Evolutionary conservation across 2,113 vertebrate species (phyloP), one percentile per base, ranked within the genome.

Genomic region (Shinisaurus crocodilurus): DNA sequence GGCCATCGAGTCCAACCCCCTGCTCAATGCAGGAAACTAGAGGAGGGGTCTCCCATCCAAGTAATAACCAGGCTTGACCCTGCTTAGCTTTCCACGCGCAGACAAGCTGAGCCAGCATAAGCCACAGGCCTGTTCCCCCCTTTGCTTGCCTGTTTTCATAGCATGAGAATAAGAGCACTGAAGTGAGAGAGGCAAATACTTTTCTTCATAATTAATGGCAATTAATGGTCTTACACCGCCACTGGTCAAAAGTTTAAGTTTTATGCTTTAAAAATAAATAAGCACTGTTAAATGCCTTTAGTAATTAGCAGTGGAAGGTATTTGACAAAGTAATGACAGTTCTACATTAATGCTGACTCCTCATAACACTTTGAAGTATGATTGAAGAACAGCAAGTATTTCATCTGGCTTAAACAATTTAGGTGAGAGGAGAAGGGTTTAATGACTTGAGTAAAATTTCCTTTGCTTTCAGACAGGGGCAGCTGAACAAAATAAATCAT

Each of bases 381-480:
- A 85, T 72, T 90, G 84, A 82, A 82, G 81, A 63, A 63, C 1
- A 6, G 54, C 57, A 5, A 6, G 3, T 60, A 83, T 83, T 91
- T 82, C 85, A 69, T 87, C 7, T 25, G 67, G 60, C 57, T 63
- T 48, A 72, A 65, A 3, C 69, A 10, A 29, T 87, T 90, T 91
- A 27, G 75, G 25, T 20, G 34, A 50, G 34, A 50, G 91, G 90
- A 74, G 80, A 74, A 63, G 29, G 54, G 81, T 86, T 92, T 92
- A 81, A n/a, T 27, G 88, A 54, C 80, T n/a, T n/a, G 37, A 72
- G 82, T 86, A 76, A 70, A 86, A 8, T 90, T 3, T 32, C 0
- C 6, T 9, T 20, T 67, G 77, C 77, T 57, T 0, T 27, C 89
- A 25, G 40, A 90, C n/a, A 16, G 6, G 37, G 63, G 70, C n/a